phyloP scores from a whole-genome alignment of 2,888 invertebrate species.

The Masnerella sp. region DNA sequence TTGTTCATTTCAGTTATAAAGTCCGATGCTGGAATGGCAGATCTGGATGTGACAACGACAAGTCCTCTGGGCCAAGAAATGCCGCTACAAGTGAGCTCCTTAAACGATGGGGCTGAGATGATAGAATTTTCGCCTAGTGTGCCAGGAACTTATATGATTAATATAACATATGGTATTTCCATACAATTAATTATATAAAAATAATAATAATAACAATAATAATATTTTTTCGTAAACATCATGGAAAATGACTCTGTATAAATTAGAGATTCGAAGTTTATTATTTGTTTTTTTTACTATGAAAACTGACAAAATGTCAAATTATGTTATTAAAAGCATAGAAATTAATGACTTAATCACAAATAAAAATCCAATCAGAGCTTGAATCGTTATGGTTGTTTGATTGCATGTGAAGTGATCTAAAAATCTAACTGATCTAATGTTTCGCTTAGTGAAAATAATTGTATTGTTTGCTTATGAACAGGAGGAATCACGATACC shows the following conservation, averaged over 20 bases:
- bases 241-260: too few relatives aligned
- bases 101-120: constrained; percentile 84
- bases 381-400: constrained; percentile 31
- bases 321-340: too few relatives aligned
- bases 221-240: too few relatives aligned
- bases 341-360: too few relatives aligned
- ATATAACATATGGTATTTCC: constrained; percentile 83
- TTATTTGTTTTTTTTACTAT: too few relatives aligned
- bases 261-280: too few relatives aligned
- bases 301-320: too few relatives aligned
- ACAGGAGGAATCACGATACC: constrained; percentile 74
- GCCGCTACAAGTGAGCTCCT: constrained; percentile 86
- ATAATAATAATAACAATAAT: too few relatives aligned
- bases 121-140: constrained; percentile 92
- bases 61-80: constrained; percentile 91
- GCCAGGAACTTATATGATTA: constrained; percentile 85
- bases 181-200: too few relatives aligned
- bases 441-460: constrained; percentile 9
- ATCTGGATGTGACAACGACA: constrained; percentile 91
- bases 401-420: constrained; percentile 40
- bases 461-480: constrained; percentile 14
- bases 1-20: constrained; percentile 82
- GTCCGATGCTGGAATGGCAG: constrained; percentile 90
- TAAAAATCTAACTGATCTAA: constrained; percentile 39
- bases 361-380: constrained; percentile 31